Base-by-base conservation (phyloP, 2,888 invertebrate genomes). In the Hedychridium roseum region DNA sequence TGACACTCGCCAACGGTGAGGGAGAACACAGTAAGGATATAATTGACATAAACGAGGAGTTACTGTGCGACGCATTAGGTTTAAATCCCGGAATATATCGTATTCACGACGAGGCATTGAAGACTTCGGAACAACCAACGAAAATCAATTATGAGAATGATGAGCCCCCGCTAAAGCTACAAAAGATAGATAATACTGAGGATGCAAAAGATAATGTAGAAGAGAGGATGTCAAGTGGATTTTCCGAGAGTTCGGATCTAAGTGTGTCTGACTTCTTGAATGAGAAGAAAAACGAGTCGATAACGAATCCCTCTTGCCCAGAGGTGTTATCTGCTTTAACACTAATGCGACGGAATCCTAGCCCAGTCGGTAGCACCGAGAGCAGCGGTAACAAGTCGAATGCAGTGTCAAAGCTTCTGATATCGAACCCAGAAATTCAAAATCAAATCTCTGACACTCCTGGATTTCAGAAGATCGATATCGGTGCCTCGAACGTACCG, bases 261-360 rank as follows among this genome's bases (percentile, higher is more conserved):
- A 73, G 69, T 30, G 67, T 70, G 6, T 69, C 71, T 1, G 74
- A 73, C 36, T 75, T 75, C 41, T 45, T 74, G 11, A 59, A 23
- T 6, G 75, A 74, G 6, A 57, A 69, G 14, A 69, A 68, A 41
- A 51, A 15, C 6, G 74, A 75, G 4, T 7, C 54, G 7, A 38
- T 48, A 9, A 36, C 51, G 2, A 65, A 52, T 49, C 41, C 58
- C 4, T 73, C 66, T 43, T 78, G 78, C 21, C 76, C 78, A 1
- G 78, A 78, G 50, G 76, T 78, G 1, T 46, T 78, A 2, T 71
- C 76, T 14, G 76, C 78, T 1, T 57, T 79, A 15, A 78, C 78
- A 0, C 56, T 78, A 1, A 71, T 78, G 66, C 70, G 76, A 12
- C 55, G 72, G 35, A 73, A 71, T 54, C 52, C 70, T 1, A 71